Evolutionary conservation across 1,140 invertebrate species (phyloP), one percentile per base, ranked within the genome.

Genomic region (Hirudo medicinalis): DNA sequence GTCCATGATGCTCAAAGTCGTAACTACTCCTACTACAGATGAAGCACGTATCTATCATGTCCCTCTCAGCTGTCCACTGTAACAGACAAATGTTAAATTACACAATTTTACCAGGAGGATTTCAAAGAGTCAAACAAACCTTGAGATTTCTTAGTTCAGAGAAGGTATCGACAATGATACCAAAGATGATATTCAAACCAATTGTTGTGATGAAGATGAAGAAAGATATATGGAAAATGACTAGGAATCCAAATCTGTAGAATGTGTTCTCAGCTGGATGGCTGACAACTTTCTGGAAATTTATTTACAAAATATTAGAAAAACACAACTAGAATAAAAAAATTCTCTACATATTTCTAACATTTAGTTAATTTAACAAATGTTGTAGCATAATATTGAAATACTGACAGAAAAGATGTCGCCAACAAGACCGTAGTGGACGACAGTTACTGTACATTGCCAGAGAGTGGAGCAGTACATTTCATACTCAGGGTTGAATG

Each of bases 81-180:
- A 78, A 77, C 9, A 25, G 22, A 63, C 15, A 13, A 63, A 63
- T 63, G 2, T 25, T 6, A 63, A 63, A 15, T 63, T 63, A 22
- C 19, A 25, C 9, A 25, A 63, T 63, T 8, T 49, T 49, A 49
- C 1, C 19, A 20, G 5, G 19, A 63, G 11, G 13, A 63, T 15
- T 9, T 63, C 3, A 63, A 63, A 25, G 25, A 53, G 27, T 22
- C 22, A 19, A 15, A 17, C 72, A 40, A 20, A 81, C 80, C 77
- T 81, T 81, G 17, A 76, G 73, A 74, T 81, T 77, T 75, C 80
- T 76, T 29, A 81, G 76, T 72, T 81, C 80, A 22, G 79, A 80
- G 76, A 81, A 80, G 0, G 79, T 81, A 75, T 82, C 80, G n/a
- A 82, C 80, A 54, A 81, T 81, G 77, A 81, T 81, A 77, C 79